phyloP scores from a whole-genome alignment of 2,113 vertebrate genomes.

The Notothenia rossii region DNA sequence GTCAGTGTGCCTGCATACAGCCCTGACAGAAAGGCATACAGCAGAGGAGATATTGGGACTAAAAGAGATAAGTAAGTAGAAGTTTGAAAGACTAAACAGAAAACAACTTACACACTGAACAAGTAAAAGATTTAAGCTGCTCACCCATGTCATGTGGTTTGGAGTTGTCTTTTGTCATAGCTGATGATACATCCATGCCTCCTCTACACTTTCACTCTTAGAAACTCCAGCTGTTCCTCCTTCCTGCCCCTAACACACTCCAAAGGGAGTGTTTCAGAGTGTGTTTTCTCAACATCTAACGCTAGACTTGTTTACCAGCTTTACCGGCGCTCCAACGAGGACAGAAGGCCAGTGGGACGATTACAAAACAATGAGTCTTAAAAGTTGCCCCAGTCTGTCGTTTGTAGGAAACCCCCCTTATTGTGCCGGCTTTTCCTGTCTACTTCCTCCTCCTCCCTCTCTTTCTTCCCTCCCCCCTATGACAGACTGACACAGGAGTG shows the following conservation, averaged over 20 bases:
- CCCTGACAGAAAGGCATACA: constrained; percentile 9
- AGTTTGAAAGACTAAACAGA: not conserved
- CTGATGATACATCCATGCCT: constrained; percentile 46
- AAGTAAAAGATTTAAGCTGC: constrained; percentile 33
- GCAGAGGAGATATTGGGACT: not conserved
- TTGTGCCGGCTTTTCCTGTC: constrained; percentile 40
- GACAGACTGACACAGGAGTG: constrained; percentile 58
- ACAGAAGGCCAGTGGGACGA: constrained; percentile 77
- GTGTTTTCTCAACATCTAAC: constrained; percentile 32
- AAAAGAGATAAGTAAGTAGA: not conserved
- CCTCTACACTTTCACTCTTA: constrained; percentile 4
- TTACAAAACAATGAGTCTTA: constrained; percentile 83
- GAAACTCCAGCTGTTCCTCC: constrained; percentile 32
- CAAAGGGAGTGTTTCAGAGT: not conserved
- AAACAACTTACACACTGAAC: not conserved
- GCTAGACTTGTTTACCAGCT: constrained; percentile 40
- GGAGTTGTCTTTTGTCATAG: constrained; percentile 44
- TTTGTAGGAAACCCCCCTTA: constrained; percentile 36
- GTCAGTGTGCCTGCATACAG: constrained; percentile 52
- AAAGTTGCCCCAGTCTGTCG: constrained; percentile 49
- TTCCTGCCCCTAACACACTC: constrained; percentile 27
- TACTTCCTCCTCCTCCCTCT: constrained; percentile 40
- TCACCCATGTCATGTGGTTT: constrained; percentile 77
- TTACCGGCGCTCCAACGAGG: constrained; percentile 45
- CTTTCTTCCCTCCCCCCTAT: constrained; percentile 6